Percentiles rank a stretch among this genome's conserved stretches.
phyloP scores from a whole-genome alignment of 2,113 vertebrate genomes.

The Montifringilla adamsi region DNA sequence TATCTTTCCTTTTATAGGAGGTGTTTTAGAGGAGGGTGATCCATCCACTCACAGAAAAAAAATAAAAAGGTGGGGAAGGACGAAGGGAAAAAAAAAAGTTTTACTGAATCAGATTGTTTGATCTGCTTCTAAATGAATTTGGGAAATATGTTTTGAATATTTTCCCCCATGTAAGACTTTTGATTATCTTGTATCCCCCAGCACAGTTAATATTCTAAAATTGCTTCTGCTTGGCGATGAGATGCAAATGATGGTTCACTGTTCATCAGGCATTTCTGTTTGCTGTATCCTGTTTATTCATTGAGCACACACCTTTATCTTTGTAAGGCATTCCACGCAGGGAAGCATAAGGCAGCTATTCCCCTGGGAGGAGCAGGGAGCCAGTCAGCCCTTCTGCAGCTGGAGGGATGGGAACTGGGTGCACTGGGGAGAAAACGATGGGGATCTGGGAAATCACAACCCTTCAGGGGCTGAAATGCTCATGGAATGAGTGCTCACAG shows the following conservation, averaged over 20 bases:
- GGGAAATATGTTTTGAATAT: neutral
- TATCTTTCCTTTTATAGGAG: neutral
- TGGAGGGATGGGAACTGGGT: neutral
- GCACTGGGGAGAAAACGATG: neutral
- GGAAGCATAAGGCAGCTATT: neutral
- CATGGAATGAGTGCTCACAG: neutral
- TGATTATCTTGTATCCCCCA: neutral
- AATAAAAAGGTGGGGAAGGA: neutral
- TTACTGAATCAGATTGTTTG: neutral
- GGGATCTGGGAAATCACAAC: neutral
- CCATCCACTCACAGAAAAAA: too few relatives aligned
- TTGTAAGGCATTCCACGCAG: neutral
- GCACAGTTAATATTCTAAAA: neutral
- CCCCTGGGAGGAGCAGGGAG: neutral
- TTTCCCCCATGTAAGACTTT: neutral
- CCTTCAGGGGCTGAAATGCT: neutral
- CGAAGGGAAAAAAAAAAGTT: rapidly evolving
- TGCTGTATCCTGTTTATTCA: neutral
- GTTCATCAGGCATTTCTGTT: neutral
- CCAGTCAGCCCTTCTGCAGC: neutral
- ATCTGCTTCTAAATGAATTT: neutral
- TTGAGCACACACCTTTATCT: neutral
- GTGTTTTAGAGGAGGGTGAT: neutral
- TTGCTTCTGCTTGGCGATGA: neutral
- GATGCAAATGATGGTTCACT: neutral